phyloP scores from a whole-genome alignment of 2,113 vertebrate species.

The Leucosticte australis region DNA sequence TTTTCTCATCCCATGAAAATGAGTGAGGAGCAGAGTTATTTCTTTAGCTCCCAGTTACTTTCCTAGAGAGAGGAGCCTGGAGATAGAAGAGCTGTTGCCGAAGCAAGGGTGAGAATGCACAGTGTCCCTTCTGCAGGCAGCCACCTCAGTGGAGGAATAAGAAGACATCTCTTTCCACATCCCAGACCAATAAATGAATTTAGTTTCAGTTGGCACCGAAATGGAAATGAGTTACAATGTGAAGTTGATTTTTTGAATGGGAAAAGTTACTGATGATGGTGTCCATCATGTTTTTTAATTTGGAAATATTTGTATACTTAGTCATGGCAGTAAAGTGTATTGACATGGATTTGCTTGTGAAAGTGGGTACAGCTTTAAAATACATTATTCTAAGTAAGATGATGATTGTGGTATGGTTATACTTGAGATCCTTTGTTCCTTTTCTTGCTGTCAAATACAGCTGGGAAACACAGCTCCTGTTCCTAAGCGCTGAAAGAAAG shows the following conservation, averaged over 20 bases:
- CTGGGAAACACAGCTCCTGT: background rate
- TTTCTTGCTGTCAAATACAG: background rate
- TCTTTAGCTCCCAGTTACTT: background rate
- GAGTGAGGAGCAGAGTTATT: background rate
- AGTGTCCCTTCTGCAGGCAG: background rate
- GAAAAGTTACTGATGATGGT: background rate
- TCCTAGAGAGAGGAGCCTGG: slow-evolving; percentile 17
- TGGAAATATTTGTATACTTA: background rate
- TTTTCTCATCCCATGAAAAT: slow-evolving; percentile 28
- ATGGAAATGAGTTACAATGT: background rate
- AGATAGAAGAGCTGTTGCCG: background rate
- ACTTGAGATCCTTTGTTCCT: background rate
- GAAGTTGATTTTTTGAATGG: background rate
- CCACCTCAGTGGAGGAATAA: background rate
- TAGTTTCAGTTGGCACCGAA: background rate
- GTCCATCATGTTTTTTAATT: background rate
- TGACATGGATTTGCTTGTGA: background rate
- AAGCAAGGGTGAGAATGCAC: background rate
- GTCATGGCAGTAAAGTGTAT: background rate
- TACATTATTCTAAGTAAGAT: background rate
- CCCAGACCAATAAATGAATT: background rate
- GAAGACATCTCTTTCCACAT: background rate
- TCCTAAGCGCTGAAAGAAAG: background rate
- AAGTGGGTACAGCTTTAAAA: background rate
- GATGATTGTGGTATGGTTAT: background rate